Base-by-base conservation (phyloP, 2,888 invertebrate genomes). In the Sepiola atlantica region DNA sequence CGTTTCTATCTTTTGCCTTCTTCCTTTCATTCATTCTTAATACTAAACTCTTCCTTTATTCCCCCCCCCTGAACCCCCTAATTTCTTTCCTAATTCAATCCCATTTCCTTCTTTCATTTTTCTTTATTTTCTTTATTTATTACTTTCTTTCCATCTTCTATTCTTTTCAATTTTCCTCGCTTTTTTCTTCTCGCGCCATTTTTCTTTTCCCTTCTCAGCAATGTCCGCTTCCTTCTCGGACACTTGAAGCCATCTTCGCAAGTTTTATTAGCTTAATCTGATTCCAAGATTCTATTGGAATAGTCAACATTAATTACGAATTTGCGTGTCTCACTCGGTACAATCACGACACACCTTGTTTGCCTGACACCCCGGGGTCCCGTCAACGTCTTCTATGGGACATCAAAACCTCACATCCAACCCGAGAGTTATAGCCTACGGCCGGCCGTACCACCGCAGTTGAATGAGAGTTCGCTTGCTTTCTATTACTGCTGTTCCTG, bases 251-350 rank as follows among this genome's bases (percentile, higher is more conserved):
- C 77, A 77, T 77, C n/a, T 77, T 32, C 32, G n/a, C n/a, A n/a
- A 32, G 77, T 77, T n/a, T 77, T 77, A 77, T 77, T 77, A n/a
- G 77, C 77, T 77, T 77, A 77, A 77, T n/a, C n/a, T 77, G 77
- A 77, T 77, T 77, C n/a, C 32, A 14, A n/a, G 77, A n/a, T 77
- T 77, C 77, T 77, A 77, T 77, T 77, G 77, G 77, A n/a, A 77
- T n/a, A 77, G 77, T 77, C 77, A 77, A 77, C 77, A 77, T 77
- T 77, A 77, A 77, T 77, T 77, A 77, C 77, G 77, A 77, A n/a
- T 77, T 77, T 77, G 77, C 32, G 77, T 77, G 77, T 32, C 32
- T 77, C 77, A 32, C 77, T 77, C 77, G 77, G 77, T n/a, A 18
- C 77, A 77, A 77, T 77, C 77, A 77, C 77, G 77, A 77, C 77